A percentile compares a stretch with the other conserved stretches of the same genome.
phyloP scores from a whole-genome alignment of 2,888 invertebrate genomes.

The Priocnemis perturbator region DNA sequence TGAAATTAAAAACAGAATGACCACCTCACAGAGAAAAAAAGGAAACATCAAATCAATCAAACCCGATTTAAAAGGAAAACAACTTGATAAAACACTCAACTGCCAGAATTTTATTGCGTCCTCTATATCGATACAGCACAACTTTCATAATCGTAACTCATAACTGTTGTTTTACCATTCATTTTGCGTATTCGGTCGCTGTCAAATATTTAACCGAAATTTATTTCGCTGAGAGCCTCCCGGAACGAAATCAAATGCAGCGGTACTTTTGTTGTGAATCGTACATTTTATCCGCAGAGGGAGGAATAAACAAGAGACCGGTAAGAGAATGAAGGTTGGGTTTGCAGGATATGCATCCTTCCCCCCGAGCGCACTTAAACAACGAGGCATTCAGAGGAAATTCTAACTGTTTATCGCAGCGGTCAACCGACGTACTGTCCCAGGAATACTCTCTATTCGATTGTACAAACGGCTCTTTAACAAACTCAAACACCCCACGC shows the following conservation, averaged over 20 bases:
- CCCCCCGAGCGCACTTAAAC: constrained; percentile 67
- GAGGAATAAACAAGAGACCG: constrained; percentile 33
- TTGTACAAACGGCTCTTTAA: constrained; percentile 23
- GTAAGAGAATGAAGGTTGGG: constrained; percentile 39
- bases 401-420: constrained; percentile 64
- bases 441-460: constrained; percentile 46
- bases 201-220: not conserved
- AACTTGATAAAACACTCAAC: no score
- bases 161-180: no score
- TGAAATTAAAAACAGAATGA: no score
- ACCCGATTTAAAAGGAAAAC: no score
- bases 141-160: no score
- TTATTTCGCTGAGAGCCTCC: not conserved
- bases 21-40: no score
- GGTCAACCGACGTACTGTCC: constrained; percentile 53
- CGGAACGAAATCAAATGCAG: no score
- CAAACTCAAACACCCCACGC: constrained; percentile 10
- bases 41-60: no score
- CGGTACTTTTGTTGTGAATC: no score
- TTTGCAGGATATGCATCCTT: constrained; percentile 63
- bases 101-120: no score
- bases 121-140: no score
- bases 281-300: constrained; percentile 11
- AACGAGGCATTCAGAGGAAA: constrained; percentile 68
- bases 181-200: not conserved